phyloP scores from a whole-genome alignment of 2,888 invertebrate species.

The Yponomeuta evonymella region DNA sequence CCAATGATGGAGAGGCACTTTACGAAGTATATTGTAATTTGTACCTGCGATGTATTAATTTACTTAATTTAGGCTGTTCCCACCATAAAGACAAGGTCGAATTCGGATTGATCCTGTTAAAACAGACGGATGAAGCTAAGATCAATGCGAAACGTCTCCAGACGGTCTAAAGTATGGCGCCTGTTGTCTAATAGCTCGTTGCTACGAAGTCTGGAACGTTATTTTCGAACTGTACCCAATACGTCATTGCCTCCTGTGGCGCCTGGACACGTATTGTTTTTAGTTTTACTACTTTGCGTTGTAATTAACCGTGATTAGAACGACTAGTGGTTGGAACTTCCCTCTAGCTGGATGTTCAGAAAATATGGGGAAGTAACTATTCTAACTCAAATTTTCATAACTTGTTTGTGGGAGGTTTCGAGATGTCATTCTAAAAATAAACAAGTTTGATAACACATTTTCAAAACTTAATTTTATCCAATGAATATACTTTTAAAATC shows the following conservation, averaged over 20 bases:
- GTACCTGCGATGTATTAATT: not conserved
- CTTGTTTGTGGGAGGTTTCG: no score
- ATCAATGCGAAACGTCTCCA: not conserved
- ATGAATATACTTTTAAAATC: not conserved
- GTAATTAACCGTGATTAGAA: not conserved
- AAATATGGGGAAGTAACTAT: no score
- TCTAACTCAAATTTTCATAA: no score
- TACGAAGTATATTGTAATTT: not conserved
- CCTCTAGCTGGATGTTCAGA: not conserved
- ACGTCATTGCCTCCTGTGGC: not conserved
- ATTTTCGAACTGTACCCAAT: not conserved
- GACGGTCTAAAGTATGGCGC: not conserved
- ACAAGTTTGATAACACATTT: not conserved
- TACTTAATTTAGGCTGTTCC: no score
- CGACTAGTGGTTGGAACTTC: not conserved
- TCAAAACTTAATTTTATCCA: no score
- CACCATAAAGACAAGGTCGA: no score
- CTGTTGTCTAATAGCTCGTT: not conserved
- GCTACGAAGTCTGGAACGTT: not conserved
- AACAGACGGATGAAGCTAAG: not conserved
- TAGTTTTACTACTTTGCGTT: not conserved
- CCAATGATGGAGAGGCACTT: not conserved
- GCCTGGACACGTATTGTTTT: slow-evolving; percentile 1
- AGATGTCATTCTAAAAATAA: not conserved
- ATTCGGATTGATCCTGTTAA: no score